A percentile compares a stretch with the other conserved stretches of the same genome.
These are phyloP conservation scores for Aeoliscus strigatus DNA, from an alignment of 2,797 vertebrate species.

Conservation along the genomic window DNA sequence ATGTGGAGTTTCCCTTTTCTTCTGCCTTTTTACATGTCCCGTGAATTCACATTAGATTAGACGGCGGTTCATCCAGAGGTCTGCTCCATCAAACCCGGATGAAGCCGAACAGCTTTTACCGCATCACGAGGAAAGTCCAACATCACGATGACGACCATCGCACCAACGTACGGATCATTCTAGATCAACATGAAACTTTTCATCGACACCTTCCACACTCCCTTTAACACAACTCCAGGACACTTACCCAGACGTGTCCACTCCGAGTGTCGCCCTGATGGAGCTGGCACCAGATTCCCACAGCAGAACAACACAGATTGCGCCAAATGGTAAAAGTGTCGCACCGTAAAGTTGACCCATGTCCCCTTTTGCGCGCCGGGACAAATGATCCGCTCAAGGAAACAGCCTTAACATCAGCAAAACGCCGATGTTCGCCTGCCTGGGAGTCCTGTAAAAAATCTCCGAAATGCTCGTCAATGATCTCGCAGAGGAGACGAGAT, in stretches of 20 bases:
- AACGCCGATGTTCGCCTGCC: slow-evolving; percentile 31
- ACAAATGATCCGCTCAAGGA: slow-evolving; percentile 26
- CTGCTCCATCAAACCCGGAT: slow-evolving; percentile 39
- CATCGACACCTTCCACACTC: too few relatives aligned
- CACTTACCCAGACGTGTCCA: slow-evolving; percentile 68
- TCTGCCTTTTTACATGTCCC: slow-evolving; percentile 32
- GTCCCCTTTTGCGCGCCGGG: slow-evolving; percentile 54
- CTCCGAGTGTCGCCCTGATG: slow-evolving; percentile 58
- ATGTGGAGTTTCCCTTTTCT: slow-evolving; percentile 37
- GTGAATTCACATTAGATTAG: slow-evolving; percentile 40
- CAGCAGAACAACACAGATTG: slow-evolving; percentile 62
- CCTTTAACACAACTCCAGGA: too few relatives aligned
- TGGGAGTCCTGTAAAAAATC: slow-evolving; percentile 21
- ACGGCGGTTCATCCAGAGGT: slow-evolving; percentile 47
- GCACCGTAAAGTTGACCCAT: slow-evolving; percentile 71
- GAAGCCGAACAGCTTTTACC: too few relatives aligned
- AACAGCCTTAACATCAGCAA: slow-evolving; percentile 33
- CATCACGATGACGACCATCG: too few relatives aligned
- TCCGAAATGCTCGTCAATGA: slow-evolving; percentile 31
- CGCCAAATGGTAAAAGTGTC: slow-evolving; percentile 60
- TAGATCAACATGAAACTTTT: too few relatives aligned
- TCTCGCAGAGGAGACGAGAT: slow-evolving; percentile 48
- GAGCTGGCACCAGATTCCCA: slow-evolving; percentile 64
- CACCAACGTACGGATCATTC: too few relatives aligned
- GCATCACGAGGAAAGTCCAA: too few relatives aligned